Evolutionary conservation across 1,140 invertebrate genomes (phyloP), one percentile per base, ranked within the genome.

Genomic region (Diabrotica virgifera): DNA sequence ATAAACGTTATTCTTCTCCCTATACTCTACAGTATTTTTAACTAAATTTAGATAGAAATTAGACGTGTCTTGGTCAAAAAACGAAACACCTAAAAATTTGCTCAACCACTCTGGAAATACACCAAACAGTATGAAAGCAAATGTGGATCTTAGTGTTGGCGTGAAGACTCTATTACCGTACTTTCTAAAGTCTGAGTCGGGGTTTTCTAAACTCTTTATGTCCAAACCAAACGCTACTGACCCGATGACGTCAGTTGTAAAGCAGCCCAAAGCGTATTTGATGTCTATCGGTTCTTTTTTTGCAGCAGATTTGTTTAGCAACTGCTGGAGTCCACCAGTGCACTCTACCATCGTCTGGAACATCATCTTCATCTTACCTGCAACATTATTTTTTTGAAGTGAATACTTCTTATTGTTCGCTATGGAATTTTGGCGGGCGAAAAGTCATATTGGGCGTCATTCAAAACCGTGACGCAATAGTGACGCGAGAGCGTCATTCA

Each of bases 311-410:
- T 74, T 61, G 5, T 76, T 70, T 3, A 81, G 59, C 50, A 77
- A 60, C 2, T 67, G 58, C 11, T 77, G 74, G 0, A 86, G 69
- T 14, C 79, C 70, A 0, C 76, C 36, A 0, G 73, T 70, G 46
- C 84, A 80, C 9, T 78, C 66, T 2, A 76, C 35, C 62, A 85
- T 81, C 0, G 81, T 65, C 0, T 80, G 70, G 66, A 81, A 82
- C 81, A 87, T 86, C 35, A 79, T 78, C 72, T 81, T 85, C 62
- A 89, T 80, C 77, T 87, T 87, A 5, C 80, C 77, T 58, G 10
- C 11, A 40, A 40, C 11, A 58, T 5, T 24, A 24, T 24, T 24
- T 24, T 4, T 24, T 24, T n/a, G n/a, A n/a, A n/a, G n/a, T n/a
- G n/a, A n/a, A n/a, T n/a, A n/a, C n/a, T n/a, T n/a, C n/a, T n/a